Evolutionary conservation across 1,140 invertebrate species (phyloP).

Genomic region (Procambarus virginalis): DNA sequence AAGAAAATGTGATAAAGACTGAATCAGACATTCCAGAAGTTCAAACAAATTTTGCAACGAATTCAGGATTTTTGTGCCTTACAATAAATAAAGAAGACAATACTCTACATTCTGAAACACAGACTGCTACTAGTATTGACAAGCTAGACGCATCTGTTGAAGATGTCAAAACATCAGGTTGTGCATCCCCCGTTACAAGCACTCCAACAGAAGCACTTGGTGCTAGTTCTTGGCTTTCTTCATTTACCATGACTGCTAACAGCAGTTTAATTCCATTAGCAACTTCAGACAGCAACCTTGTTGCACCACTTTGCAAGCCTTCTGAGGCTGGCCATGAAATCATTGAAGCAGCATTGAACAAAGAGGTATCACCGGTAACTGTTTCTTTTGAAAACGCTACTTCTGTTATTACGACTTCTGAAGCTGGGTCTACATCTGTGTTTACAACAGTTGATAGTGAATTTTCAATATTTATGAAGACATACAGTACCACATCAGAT

Average conservation of each 20-base stretch:
- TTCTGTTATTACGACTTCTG: not conserved
- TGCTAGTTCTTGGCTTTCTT: conserved; percentile 43
- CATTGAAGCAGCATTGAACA: not conserved
- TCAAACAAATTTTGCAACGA: not conserved
- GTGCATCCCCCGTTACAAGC: not conserved
- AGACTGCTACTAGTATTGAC: not conserved
- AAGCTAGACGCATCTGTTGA: not conserved
- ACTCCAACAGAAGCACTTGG: not conserved
- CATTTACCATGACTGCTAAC: conserved; percentile 9
- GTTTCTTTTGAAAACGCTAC: not conserved
- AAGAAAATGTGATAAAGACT: conserved; percentile 10
- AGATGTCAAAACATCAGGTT: not conserved
- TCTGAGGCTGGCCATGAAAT: not conserved
- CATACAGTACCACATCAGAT: not conserved
- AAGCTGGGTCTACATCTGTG: not conserved
- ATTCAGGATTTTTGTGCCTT: conserved; percentile 36
- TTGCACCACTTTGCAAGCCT: not conserved
- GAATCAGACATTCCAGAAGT: not conserved
- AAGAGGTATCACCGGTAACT: not conserved
- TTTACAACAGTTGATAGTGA: not conserved
- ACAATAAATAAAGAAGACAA: not conserved
- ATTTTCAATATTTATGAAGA: not conserved
- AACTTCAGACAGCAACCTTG: not conserved
- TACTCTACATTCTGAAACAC: not conserved
- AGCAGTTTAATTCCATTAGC: not conserved